These are phyloP conservation scores for Molossus alvarezi DNA, from an alignment of 2,797 vertebrate species.

Conservation along the genomic window DNA sequence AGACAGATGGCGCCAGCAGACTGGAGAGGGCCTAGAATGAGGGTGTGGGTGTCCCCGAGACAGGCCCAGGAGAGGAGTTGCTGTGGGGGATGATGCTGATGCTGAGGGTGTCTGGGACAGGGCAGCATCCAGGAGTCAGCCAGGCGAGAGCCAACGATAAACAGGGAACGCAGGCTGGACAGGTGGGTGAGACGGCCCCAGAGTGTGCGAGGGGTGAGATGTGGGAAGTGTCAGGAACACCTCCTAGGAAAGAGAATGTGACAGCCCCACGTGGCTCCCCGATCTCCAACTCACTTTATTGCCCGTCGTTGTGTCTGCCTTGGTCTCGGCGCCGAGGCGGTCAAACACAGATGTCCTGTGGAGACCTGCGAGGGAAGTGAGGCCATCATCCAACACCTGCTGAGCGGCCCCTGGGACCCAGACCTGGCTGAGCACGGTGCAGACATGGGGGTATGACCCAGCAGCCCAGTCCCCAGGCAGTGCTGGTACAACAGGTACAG, in stretches of 20 bases:
- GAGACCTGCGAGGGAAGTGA: conserved; percentile 86
- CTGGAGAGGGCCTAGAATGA: neutral
- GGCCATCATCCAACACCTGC: neutral
- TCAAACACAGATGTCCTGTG: conserved; percentile 96
- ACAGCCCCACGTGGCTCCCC: accelerated
- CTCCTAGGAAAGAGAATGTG: neutral
- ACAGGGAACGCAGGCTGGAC: neutral
- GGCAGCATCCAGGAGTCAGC: neutral
- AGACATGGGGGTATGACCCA: accelerated
- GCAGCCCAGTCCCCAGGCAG: neutral
- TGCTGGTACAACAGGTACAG: neutral
- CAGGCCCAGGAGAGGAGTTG: neutral
- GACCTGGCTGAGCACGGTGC: neutral
- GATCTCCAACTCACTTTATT: conserved; percentile 90
- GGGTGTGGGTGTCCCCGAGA: neutral
- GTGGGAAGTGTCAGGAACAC: neutral
- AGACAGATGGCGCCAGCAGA: neutral
- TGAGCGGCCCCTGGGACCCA: neutral
- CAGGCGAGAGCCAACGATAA: neutral
- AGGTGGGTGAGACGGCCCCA: neutral
- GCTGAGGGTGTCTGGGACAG: neutral
- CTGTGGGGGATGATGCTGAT: neutral
- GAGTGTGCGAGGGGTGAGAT: accelerated
- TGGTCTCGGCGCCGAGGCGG: conserved; percentile 95
- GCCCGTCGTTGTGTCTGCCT: conserved; percentile 90